These are phyloP conservation scores for Lamellibrachia luymesi DNA, from an alignment of 1,140 invertebrate species.

Conservation along the genomic window DNA sequence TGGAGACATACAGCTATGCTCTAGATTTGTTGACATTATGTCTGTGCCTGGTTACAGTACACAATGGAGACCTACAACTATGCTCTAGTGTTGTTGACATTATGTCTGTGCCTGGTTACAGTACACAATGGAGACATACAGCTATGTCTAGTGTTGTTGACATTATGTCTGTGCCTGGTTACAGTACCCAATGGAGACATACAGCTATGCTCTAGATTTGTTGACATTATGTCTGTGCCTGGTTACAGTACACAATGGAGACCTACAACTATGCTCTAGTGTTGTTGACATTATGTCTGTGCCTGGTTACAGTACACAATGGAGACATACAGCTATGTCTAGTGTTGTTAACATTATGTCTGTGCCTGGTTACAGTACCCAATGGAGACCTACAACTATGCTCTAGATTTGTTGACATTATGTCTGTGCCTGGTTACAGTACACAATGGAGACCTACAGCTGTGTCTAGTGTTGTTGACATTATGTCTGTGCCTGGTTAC, in stretches of 20 bases:
- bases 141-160: conserved; percentile 77
- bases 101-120: conserved; percentile 38
- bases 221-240: conserved; percentile 17
- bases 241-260: conserved; percentile 67
- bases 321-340: not conserved
- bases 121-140: conserved; percentile 77
- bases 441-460: not conserved
- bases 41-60: conserved; percentile 61
- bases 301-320: too few species aligned
- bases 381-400: conserved; percentile 80
- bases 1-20: not conserved
- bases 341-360: not conserved
- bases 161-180: too few species aligned
- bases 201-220: not conserved
- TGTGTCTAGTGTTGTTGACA: too few species aligned
- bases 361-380: conserved; percentile 61
- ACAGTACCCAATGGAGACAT: not conserved
- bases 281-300: conserved; percentile 56
- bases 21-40: not conserved
- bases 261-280: conserved; percentile 85
- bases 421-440: too few species aligned
- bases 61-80: conserved; percentile 81
- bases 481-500: too few species aligned
- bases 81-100: conserved; percentile 69
- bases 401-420: conserved; percentile 61